Conservation (phyloP, 1,140 invertebrate genomes). For the Amphibalanus amphitrite region DNA sequence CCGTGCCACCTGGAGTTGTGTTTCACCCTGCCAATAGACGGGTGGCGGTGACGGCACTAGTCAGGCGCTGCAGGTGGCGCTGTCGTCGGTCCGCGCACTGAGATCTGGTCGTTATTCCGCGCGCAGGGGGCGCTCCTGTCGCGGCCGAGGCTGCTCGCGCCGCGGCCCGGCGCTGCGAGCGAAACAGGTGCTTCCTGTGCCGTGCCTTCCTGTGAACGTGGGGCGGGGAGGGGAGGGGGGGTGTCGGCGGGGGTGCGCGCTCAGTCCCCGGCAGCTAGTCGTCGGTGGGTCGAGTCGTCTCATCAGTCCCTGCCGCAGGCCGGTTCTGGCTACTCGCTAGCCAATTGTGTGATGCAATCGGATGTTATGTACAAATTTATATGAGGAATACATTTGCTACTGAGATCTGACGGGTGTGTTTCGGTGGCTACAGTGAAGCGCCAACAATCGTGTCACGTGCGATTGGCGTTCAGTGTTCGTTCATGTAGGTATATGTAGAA, state of each 20-base stretch:
- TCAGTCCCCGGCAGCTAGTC: background rate
- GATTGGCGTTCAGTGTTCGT: too few relatives aligned
- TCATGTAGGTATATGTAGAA: too few relatives aligned
- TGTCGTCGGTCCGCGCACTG: background rate
- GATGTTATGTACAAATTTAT: constrained; percentile 1
- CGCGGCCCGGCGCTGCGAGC: background rate
- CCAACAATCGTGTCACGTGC: too few relatives aligned
- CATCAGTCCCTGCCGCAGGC: too few relatives aligned
- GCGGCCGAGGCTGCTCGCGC: too few relatives aligned
- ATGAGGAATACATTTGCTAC: background rate
- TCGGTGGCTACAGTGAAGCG: too few relatives aligned
- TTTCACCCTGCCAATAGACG: background rate
- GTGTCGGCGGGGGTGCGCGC: background rate
- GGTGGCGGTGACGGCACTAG: background rate
- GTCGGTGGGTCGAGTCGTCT: background rate
- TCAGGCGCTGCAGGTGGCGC: background rate
- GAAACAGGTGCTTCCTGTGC: background rate
- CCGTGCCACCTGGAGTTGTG: background rate
- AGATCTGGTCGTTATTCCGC: background rate
- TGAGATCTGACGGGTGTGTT: background rate
- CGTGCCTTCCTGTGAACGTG: background rate
- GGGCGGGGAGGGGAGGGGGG: too few relatives aligned
- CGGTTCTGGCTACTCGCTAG: background rate
- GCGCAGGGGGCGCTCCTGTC: background rate
- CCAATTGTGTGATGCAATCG: background rate